These are phyloP conservation scores for Clinocottus analis DNA, from an alignment of 2,113 vertebrate species.

Conservation along the genomic window DNA sequence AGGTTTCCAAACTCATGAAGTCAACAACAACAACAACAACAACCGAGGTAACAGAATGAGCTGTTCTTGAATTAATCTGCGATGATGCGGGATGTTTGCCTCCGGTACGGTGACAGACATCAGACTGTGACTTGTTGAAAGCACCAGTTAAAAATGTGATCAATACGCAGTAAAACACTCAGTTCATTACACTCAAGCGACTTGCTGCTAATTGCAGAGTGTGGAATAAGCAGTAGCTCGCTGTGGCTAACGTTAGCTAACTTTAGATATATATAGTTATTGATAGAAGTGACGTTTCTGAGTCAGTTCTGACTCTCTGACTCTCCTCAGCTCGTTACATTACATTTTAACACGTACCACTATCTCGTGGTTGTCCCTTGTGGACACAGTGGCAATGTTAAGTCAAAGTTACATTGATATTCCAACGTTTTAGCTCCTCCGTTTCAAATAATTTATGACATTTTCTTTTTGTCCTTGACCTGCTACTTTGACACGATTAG, in stretches of 20 bases:
- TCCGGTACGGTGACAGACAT: too few relatives aligned
- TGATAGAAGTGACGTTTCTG: not conserved
- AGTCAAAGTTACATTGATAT: not conserved
- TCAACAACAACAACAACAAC: constrained; percentile 28
- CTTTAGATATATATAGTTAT: not conserved
- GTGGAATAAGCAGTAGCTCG: not conserved
- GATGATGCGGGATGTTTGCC: too few relatives aligned
- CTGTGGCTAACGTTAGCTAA: not conserved
- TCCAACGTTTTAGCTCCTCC: not conserved
- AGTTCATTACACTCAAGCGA: not conserved
- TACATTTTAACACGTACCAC: not conserved
- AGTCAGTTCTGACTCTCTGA: not conserved
- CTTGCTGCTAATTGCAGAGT: not conserved
- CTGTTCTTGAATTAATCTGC: not conserved
- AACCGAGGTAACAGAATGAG: not conserved
- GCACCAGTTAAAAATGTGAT: not conserved
- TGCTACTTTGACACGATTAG: too few relatives aligned
- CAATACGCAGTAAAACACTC: too few relatives aligned
- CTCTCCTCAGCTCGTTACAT: not conserved
- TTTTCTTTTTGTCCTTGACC: too few relatives aligned
- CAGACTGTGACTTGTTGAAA: not conserved
- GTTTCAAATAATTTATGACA: not conserved
- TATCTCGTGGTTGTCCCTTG: not conserved
- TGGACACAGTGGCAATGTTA: too few relatives aligned
- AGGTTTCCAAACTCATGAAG: constrained; percentile 31